A percentile compares a stretch with the other conserved stretches of the same genome.
These are phyloP conservation scores for Polydrusus cervinus DNA, from an alignment of 2,888 invertebrate species.

Conservation along the genomic window DNA sequence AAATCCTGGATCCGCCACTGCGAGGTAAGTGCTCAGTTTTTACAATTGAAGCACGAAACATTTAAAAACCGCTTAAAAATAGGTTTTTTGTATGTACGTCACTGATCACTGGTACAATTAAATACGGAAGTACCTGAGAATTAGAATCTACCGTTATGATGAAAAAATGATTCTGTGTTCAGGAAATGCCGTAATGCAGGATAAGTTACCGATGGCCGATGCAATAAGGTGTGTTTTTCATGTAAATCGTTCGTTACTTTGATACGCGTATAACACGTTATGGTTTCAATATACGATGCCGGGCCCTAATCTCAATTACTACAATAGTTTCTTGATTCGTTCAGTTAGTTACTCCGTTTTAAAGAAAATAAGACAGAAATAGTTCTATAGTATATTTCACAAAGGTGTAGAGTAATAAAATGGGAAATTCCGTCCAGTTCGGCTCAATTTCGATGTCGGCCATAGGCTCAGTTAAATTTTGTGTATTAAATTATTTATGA, in stretches of 20 bases:
- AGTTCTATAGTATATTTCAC: too few species aligned
- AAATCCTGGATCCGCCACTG: too few species aligned
- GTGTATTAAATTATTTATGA: too few species aligned
- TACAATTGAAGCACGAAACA: too few species aligned
- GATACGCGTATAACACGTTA: neutral
- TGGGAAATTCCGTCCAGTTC: too few species aligned
- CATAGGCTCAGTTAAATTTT: too few species aligned
- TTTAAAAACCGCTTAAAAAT: too few species aligned
- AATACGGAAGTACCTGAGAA: slow-evolving; percentile 37
- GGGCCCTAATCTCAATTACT: neutral
- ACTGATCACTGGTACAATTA: slow-evolving; percentile 16
- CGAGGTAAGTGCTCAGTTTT: too few species aligned
- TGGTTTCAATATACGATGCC: neutral
- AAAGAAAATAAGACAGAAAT: too few species aligned
- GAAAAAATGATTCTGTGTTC: slow-evolving; percentile 41
- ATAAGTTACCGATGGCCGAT: slow-evolving; percentile 32
- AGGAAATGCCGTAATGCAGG: slow-evolving; percentile 38
- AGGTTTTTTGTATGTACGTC: neutral
- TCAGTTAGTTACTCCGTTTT: too few species aligned
- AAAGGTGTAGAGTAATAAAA: too few species aligned
- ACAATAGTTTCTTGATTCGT: neutral
- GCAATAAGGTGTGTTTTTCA: slow-evolving; percentile 23
- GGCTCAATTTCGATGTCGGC: too few species aligned
- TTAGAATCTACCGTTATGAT: slow-evolving; percentile 41
- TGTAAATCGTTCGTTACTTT: slow-evolving; percentile 22